phyloP scores from a whole-genome alignment of 2,797 vertebrate genomes.

The Sciurus vulgaris region DNA sequence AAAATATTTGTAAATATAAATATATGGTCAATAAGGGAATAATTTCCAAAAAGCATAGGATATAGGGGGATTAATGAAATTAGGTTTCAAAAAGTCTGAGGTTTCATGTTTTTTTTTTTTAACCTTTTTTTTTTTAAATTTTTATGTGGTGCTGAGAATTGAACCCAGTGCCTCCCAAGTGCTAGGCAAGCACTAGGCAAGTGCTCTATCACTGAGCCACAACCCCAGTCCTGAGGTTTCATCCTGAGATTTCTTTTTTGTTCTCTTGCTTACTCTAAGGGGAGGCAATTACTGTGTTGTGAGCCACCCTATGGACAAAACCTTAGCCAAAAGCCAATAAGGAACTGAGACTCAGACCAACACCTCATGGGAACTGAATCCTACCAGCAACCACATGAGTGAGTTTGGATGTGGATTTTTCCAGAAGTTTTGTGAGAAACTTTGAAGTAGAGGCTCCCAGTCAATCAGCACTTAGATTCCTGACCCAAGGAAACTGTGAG shows the following conservation, averaged over 20 bases:
- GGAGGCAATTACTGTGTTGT: too few relatives aligned
- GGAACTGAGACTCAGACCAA: slow-evolving; percentile 2
- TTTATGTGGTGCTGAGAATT: too few relatives aligned
- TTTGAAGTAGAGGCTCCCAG: background rate
- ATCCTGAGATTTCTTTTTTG: slow-evolving; percentile 25
- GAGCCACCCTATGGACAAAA: background rate
- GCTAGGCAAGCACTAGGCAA: too few relatives aligned
- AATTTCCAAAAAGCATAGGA: background rate
- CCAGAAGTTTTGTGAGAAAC: background rate
- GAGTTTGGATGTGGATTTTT: slow-evolving; percentile 32
- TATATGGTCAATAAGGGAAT: too few relatives aligned
- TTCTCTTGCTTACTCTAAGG: slow-evolving; percentile 35
- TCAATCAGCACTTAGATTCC: slow-evolving; percentile 27
- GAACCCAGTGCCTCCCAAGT: too few relatives aligned
- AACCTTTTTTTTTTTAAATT: too few relatives aligned
- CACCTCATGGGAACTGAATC: slow-evolving; percentile 34
- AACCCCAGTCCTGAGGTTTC: background rate
- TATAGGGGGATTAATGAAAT: background rate
- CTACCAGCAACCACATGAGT: background rate
- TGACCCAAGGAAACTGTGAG: slow-evolving; percentile 10
- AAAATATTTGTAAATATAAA: too few relatives aligned
- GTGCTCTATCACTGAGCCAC: too few relatives aligned
- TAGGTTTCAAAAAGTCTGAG: background rate
- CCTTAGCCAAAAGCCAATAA: background rate
- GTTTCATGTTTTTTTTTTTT: background rate